Base-by-base conservation (phyloP, 2,113 vertebrate species). In the Circaetus gallicus region DNA sequence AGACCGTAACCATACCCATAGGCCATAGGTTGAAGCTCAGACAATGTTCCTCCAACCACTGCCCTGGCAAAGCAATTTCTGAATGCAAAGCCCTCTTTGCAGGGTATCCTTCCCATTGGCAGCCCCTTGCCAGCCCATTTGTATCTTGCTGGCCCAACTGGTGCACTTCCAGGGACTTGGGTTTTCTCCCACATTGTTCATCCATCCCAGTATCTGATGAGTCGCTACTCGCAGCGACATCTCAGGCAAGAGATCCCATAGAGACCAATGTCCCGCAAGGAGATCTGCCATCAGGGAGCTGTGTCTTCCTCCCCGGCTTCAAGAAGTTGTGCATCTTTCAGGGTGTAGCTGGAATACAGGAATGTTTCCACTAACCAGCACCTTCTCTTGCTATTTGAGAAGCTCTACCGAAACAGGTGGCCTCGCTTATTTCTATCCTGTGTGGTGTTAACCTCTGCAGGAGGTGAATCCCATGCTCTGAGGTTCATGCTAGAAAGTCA, bases 211-310 rank as follows among this genome's bases (percentile, higher is more conserved):
- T 6, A 32, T 61, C 62, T 50, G 50, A 36, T 0, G 1, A 70
- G 47, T 19, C 1, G 0, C 71, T 56, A 9, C 11, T 24, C n/a
- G 14, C 42, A 59, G 47, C 0, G 4, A 47, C 7, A 9, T 28
- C 40, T 47, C 62, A 28, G 18, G 28, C 11, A 14, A 50, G 13
- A 45, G 16, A 25, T 28, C 5, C 8, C 22, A 6, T 2, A 11
- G 36, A 63, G 42, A 47, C 2, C 13, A 38, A 14, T 2, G 14
- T 52, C 17, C 22, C 13, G 9, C 8, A 13, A 29, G 24, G 25
- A 58, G 6, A 21, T 59, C 45, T 70, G 66, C 49, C 24, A 16
- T 6, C 31, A 28, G 0, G 0, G 20, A 73, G 13, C 16, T 28
- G 6, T 11, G 28, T 16, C 10, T 40, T 83, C 6, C 34, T 55